These are phyloP conservation scores for Chiridota heheva DNA, from an alignment of 35 echinoderm and acorn worm genomes.

Conservation along the genomic window DNA sequence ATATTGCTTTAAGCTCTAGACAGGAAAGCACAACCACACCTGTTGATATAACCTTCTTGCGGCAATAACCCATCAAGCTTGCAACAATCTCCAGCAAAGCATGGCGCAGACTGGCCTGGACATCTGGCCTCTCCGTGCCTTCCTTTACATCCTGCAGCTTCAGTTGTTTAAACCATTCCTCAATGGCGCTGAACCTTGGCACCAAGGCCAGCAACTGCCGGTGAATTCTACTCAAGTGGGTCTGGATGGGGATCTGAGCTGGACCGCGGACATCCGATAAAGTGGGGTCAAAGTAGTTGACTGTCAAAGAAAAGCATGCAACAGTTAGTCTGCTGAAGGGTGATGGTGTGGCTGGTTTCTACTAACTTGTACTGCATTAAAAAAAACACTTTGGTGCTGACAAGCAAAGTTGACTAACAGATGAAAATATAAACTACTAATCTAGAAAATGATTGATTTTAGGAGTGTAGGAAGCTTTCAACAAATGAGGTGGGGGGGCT, in stretches of 20 bases:
- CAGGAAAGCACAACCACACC: too few species aligned
- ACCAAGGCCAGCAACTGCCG: constrained; percentile 91
- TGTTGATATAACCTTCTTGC: constrained; percentile 64
- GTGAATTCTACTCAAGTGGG: constrained; percentile 85
- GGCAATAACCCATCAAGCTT: constrained; percentile 84
- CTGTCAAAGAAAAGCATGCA: constrained; percentile 27
- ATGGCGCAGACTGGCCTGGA: constrained; percentile 20
- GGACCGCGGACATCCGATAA: constrained; percentile 34
- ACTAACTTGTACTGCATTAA: background rate
- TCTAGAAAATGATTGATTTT: too few species aligned
- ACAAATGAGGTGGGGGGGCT: too few species aligned
- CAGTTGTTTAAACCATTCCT: constrained; percentile 75
- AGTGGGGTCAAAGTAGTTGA: constrained; percentile 65
- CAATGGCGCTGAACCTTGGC: constrained; percentile 74
- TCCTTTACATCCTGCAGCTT: constrained; percentile 18
- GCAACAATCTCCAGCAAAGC: constrained; percentile 70
- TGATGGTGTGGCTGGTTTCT: background rate
- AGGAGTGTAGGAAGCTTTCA: too few species aligned
- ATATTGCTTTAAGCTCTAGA: too few species aligned
- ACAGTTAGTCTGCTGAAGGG: background rate
- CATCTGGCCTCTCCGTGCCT: constrained; percentile 18
- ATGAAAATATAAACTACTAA: too few species aligned
- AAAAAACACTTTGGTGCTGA: too few species aligned
- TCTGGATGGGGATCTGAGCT: constrained; percentile 73
- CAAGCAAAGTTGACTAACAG: too few species aligned